Evolutionary conservation across 2,888 invertebrate species (phyloP).

Genomic region (Stramonita haemastoma): DNA sequence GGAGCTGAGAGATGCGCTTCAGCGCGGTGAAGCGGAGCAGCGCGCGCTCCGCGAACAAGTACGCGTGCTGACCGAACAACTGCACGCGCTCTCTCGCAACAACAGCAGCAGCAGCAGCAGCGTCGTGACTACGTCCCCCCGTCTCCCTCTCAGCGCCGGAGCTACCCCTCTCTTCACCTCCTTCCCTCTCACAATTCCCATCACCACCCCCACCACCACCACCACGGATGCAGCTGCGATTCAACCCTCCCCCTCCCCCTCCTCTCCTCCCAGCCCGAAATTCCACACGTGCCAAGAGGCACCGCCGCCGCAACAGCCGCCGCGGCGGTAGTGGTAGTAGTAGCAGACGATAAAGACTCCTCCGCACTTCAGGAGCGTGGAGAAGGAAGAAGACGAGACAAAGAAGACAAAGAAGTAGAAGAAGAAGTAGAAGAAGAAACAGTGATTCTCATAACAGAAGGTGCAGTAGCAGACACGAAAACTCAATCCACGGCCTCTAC

Average conservation of each 20-base stretch:
- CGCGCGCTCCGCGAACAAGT: conserved; percentile 52
- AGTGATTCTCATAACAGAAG: too few relatives aligned
- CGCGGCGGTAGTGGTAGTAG: too few relatives aligned
- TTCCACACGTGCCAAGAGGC: conserved; percentile 26
- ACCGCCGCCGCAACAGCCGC: too few relatives aligned
- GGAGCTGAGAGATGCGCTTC: conserved; percentile 82
- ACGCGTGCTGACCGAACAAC: conserved; percentile 55
- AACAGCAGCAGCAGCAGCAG: neutral
- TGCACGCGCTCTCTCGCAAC: conserved; percentile 54
- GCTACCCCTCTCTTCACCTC: conserved; percentile 7
- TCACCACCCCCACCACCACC: neutral
- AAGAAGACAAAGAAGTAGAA: too few relatives aligned
- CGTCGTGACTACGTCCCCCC: neutral
- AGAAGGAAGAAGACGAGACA: too few relatives aligned
- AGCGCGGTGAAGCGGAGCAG: conserved; percentile 80
- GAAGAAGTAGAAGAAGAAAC: too few relatives aligned
- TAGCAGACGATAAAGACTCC: conserved; percentile 38
- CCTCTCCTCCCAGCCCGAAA: neutral
- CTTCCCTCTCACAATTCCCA: neutral
- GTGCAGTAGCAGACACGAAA: too few relatives aligned
- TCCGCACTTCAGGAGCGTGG: conserved; percentile 11
- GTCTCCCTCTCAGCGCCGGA: too few relatives aligned
- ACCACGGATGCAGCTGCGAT: neutral
- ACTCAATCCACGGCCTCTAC: too few relatives aligned
- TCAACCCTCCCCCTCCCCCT: neutral